Base-by-base conservation (phyloP, 30 jellyfish, hydroid and myxozoan genomes). In the Phacellophora camtschatica region DNA sequence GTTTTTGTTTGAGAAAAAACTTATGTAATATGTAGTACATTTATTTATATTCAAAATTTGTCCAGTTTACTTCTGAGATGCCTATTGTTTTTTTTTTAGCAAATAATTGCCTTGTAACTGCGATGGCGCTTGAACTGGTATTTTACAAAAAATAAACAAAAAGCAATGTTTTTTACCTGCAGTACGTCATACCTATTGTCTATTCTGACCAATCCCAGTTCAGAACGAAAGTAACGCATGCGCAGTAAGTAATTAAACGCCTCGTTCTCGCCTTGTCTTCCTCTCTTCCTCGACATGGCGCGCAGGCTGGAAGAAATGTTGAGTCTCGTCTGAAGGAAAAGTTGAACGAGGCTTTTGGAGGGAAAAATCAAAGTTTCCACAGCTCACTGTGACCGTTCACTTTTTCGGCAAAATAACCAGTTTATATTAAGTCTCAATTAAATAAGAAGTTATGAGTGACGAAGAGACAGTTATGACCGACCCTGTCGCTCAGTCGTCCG, bases 211-310 rank as follows among this genome's bases (percentile, higher is more conserved):
- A 80, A 80, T 80, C 84, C 64, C 29, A 49, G 30, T 34, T 54
- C 1, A 25, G 65, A 18, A 39, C 22, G 6, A 5, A 5, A 8
- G 0, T 18, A 11, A 35, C 72, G 77, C 83, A 64, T 64, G 83
- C 83, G 91, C 53, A 45, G 8, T 34, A 41, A 29, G 19, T 0
- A 18, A 34, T 70, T 48, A 57, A 82, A 82, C 96, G 96, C 96
- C 90, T 74, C 87, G 85, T 74, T 74, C 90, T 63, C 83, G 82
- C 96, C 65, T 77, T 58, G 68, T 53, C 96, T 74, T 74, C 87
- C 96, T 43, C 66, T 64, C 79, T 85, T 63, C 71, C 96, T 85
- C 96, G 96, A 85, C 96, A 85, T 85, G 89, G 96, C 89, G 96
- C 81, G 81, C 62, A 68, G 96, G 87, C 81, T 81, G 81, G 30